These are phyloP conservation scores for Drosophila chauvacae DNA, from an alignment of 1,140 invertebrate genomes.

Conservation along the genomic window DNA sequence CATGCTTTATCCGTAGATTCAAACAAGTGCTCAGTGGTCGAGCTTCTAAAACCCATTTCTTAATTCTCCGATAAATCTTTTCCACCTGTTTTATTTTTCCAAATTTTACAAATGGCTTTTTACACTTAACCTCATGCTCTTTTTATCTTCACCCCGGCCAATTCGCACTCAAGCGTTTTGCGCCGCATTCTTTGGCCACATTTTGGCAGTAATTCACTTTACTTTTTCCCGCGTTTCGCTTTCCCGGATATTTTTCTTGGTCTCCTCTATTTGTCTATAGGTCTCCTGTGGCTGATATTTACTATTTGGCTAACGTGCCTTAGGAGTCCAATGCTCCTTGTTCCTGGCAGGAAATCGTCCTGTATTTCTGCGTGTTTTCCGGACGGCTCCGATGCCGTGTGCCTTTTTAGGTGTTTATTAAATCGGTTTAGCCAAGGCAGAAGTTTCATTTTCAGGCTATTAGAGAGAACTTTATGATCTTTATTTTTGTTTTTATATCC, in stretches of 20 bases:
- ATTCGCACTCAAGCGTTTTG: slow-evolving; percentile 62
- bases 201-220: slow-evolving; percentile 69
- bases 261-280: slow-evolving; percentile 30
- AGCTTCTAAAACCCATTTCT: background rate
- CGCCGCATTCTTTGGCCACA: slow-evolving; percentile 59
- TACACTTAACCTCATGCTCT: slow-evolving; percentile 21
- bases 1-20: background rate
- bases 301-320: slow-evolving; percentile 54
- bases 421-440: slow-evolving; percentile 42
- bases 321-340: slow-evolving; percentile 53
- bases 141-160: slow-evolving; percentile 5
- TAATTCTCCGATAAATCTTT: slow-evolving; percentile 10
- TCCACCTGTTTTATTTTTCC: background rate
- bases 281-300: slow-evolving; percentile 41
- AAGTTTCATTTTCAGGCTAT: slow-evolving; percentile 72
- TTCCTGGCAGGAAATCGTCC: slow-evolving; percentile 49
- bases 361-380: slow-evolving; percentile 12
- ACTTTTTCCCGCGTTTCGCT: slow-evolving; percentile 20
- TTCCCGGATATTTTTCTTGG: slow-evolving; percentile 21
- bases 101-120: slow-evolving; percentile 29
- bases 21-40: too few species aligned
- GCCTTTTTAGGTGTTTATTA: slow-evolving; percentile 54
- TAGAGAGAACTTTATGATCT: slow-evolving; percentile 66
- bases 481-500: slow-evolving; percentile 36
- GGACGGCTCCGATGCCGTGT: slow-evolving; percentile 3